Percentiles rank a stretch among this genome's conserved stretches.
phyloP scores from a whole-genome alignment of 2,113 vertebrate genomes.

The Urocolius indicus region DNA sequence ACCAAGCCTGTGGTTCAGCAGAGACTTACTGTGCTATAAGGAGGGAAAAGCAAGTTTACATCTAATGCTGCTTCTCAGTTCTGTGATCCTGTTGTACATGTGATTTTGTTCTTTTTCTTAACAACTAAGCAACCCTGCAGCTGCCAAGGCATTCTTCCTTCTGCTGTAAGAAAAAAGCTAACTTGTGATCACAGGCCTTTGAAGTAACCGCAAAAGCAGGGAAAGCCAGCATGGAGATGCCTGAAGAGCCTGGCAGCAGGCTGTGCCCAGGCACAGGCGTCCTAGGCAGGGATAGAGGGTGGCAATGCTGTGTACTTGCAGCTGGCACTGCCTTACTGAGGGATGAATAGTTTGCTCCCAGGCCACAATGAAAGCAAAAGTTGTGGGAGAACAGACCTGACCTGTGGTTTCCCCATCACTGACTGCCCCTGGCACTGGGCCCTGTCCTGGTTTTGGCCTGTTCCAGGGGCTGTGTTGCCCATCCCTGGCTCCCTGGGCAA shows the following conservation, averaged over 20 bases:
- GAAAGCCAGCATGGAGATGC: not conserved
- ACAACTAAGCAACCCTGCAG: not conserved
- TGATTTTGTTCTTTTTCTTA: not conserved
- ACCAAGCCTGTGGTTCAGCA: not conserved
- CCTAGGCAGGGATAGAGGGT: not conserved
- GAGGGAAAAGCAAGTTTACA: not conserved
- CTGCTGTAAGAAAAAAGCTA: not conserved
- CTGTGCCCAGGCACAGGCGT: not conserved
- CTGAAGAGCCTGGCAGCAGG: not conserved
- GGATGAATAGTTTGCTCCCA: not conserved
- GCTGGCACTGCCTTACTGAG: not conserved
- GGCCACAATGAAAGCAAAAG: accelerated
- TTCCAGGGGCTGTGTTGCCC: not conserved
- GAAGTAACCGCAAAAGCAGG: not conserved
- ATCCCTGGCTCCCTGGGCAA: not conserved
- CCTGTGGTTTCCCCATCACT: not conserved
- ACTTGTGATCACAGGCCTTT: not conserved
- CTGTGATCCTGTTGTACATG: not conserved
- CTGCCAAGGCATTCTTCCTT: not conserved
- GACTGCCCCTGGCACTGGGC: not conserved
- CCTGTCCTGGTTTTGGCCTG: accelerated
- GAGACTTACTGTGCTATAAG: not conserved
- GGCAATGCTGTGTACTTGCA: not conserved
- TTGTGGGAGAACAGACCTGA: not conserved
- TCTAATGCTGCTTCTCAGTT: not conserved